Evolutionary conservation across 2,888 invertebrate genomes (phyloP), one percentile per base, ranked within the genome.

Genomic region (Coronaproctus castanopsis): DNA sequence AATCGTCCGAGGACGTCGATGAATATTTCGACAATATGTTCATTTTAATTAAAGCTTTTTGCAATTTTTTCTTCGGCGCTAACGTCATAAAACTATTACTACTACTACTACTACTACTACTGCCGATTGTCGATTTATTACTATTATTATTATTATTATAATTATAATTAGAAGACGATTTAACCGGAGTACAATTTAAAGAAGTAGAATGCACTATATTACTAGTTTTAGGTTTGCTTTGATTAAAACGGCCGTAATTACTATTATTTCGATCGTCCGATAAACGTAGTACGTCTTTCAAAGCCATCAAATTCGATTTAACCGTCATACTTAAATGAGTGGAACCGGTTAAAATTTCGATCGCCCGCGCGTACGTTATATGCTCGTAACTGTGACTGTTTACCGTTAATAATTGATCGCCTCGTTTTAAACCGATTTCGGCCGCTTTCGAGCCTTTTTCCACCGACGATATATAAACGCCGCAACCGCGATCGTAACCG

Each of bases 321-420:
- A 98, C 91, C 59, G 91, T 90, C 66, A 98, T 87, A 71, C 91
- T 89, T 62, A 98, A 77, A 76, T 97, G 97, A 55, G 96, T 98
- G 55, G 93, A 89, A 61, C 90, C 86, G 65, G 87, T 81, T 19
- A 98, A 79, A 63, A 96, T 84, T 74, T 97, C 96, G 72, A 95
- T 77, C 10, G 97, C 96, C 69, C 86, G 83, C 54, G 85, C 82
- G 71, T 90, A 87, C 67, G 85, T 87, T 55, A 97, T 89, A 73
- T 91, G 90, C 69, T 89, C 87, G 72, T 97, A 93, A 68, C 88
- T 92, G 71, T 95, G 91, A 24, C 95, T 93, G 73, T 98, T 99
- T 1, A 98, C 95, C 76, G 96, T 95, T 65, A 97, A 76, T 63
- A 98, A 89, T 77, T 98, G 96, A 76, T 98, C 97, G 51, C 96